These are phyloP conservation scores for Cryptoprocta ferox DNA, from an alignment of 2,797 vertebrate species.

Conservation along the genomic window DNA sequence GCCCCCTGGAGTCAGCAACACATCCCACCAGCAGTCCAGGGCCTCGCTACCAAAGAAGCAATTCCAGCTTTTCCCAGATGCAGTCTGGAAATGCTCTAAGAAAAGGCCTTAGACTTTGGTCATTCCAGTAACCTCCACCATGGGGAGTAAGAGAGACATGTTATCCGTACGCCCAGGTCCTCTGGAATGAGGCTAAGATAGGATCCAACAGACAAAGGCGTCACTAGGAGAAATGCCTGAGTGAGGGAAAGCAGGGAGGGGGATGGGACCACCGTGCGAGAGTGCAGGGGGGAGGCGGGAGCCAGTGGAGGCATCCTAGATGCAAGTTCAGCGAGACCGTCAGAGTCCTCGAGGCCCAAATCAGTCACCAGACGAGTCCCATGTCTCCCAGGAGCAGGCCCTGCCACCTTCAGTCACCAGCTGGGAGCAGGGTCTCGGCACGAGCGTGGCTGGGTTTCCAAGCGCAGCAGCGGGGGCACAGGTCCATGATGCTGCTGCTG, in stretches of 20 bases:
- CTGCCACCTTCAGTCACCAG: neutral
- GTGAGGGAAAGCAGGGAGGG: neutral
- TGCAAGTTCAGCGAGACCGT: neutral
- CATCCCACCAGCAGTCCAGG: accelerated
- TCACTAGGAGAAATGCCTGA: neutral
- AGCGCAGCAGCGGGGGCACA: too few species aligned
- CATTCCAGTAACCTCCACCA: neutral
- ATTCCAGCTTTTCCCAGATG: neutral
- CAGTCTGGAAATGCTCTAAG: neutral
- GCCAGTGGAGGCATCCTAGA: neutral
- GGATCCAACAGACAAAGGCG: neutral
- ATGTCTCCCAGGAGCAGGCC: neutral
- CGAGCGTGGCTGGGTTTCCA: neutral
- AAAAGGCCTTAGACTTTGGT: neutral
- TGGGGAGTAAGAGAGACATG: neutral
- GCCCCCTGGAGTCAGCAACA: neutral
- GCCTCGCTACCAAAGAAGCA: neutral
- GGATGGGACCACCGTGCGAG: accelerated
- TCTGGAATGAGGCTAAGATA: neutral
- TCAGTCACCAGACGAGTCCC: neutral
- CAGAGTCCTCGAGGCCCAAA: neutral
- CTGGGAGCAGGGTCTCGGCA: neutral
- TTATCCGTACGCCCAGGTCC: too few species aligned
- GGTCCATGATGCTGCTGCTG: neutral
- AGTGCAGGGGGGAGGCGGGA: neutral